These are phyloP conservation scores for Pogonocichla stellata DNA, from an alignment of 2,113 vertebrate species.

Conservation along the genomic window DNA sequence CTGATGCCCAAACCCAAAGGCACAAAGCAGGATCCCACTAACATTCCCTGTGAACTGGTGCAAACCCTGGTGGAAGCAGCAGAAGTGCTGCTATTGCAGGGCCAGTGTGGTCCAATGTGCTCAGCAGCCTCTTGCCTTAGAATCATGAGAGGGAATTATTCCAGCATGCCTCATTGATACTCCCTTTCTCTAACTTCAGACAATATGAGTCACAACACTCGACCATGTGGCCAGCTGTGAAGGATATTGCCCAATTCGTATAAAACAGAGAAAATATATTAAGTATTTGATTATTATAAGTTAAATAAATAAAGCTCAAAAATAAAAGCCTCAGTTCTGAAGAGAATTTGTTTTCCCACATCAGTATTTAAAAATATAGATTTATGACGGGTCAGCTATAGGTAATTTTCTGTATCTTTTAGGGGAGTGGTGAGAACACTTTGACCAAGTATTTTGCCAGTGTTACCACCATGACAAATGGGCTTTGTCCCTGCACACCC, in stretches of 20 bases:
- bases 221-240: neutral
- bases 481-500: neutral
- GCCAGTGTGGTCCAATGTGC: neutral
- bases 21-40: neutral
- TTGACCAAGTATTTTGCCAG: conserved; percentile 14
- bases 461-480: neutral
- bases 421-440: neutral
- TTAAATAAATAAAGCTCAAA: conserved; percentile 79
- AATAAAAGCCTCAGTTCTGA: conserved; percentile 62
- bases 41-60: neutral
- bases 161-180: neutral
- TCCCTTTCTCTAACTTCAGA: neutral
- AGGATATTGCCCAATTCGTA: conserved; percentile 10
- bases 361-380: conserved; percentile 69
- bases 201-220: neutral
- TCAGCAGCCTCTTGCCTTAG: neutral
- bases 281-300: conserved; percentile 69
- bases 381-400: conserved; percentile 42
- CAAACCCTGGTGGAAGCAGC: neutral
- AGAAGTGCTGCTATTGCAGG: neutral
- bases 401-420: conserved; percentile 1
- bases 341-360: conserved; percentile 35
- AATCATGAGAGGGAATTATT: neutral
- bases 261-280: conserved; percentile 68
- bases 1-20: neutral